Evolutionary conservation across 2,797 vertebrate genomes (phyloP), one percentile per base, ranked within the genome.

Genomic region (Notolepis coatsorum): DNA sequence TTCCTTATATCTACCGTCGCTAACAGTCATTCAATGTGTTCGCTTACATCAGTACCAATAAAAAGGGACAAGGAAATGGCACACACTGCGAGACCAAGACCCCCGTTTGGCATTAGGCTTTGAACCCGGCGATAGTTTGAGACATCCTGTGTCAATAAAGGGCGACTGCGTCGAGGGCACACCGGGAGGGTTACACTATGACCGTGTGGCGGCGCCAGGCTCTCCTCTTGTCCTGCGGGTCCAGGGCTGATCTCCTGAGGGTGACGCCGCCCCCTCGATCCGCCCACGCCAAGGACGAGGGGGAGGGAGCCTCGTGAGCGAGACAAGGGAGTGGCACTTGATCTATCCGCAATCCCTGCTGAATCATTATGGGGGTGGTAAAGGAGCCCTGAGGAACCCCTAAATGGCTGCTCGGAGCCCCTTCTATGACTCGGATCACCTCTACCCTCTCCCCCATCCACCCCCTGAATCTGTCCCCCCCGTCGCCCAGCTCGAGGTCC

Each of bases 191-290:
- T 80, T 74, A 90, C 67, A 96, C 93, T 39, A 96, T 87, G 43
- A 97, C 93, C 0, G 96, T 97, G 88, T 98, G 95, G 10, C 94
- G 93, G 0, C 95, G 91, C 93, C 93, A 95, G 41, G 90, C 92
- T 82, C 90, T 94, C 18, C 90, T 93, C 76, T 88, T 94, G 67
- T 95, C 89, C 27, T 88, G 86, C 0, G 89, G 91, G 59, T 93
- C 92, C 0, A 91, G 86, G 2, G 91, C 75, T 18, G 92, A 89
- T 2, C 85, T 90, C 69, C 93, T 91, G 75, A 89, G 60, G 71
- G 95, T 94, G 0, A 95, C 93, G 0, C 89, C 57, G 0, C 79
- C 63, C 17, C 27, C 61, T 2, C 80, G 81, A 20, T 86, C 77
- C 4, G 49, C 90, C 92, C 33, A 83, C 31, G 60, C 75, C 1